These are phyloP conservation scores for Micrasema minimum DNA, from an alignment of 1,140 invertebrate genomes.

Conservation along the genomic window DNA sequence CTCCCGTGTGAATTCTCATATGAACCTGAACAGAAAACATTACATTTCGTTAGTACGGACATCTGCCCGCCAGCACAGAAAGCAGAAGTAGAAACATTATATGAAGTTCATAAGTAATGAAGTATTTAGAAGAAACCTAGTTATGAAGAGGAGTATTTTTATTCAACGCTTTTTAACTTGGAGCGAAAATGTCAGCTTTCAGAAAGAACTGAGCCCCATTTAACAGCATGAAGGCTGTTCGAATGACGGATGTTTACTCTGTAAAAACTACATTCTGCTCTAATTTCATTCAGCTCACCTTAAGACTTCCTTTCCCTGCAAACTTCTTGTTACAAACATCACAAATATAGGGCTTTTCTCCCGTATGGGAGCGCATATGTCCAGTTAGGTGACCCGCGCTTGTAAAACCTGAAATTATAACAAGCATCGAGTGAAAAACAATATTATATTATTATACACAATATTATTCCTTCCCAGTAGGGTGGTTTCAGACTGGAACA, in stretches of 20 bases:
- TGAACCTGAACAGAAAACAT: not conserved
- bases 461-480: no score
- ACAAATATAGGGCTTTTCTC: constrained; percentile 60
- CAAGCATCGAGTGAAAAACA: no score
- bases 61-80: no score
- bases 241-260: not conserved
- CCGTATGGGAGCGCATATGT: constrained; percentile 57
- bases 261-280: no score
- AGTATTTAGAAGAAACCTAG: not conserved
- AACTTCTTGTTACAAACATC: constrained; percentile 57
- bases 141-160: not conserved
- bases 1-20: no score
- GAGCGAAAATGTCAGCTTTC: not conserved
- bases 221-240: not conserved
- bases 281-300: no score
- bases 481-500: no score
- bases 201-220: not conserved
- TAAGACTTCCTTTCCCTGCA: constrained; percentile 58
- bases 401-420: constrained; percentile 61
- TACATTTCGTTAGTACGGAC: not conserved
- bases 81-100: not conserved
- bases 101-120: no score
- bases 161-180: not conserved
- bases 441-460: no score
- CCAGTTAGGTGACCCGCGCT: constrained; percentile 54